Evolutionary conservation across 1,140 invertebrate genomes (phyloP), one percentile per base, ranked within the genome.

Genomic region (Drosophila kohkoa): DNA sequence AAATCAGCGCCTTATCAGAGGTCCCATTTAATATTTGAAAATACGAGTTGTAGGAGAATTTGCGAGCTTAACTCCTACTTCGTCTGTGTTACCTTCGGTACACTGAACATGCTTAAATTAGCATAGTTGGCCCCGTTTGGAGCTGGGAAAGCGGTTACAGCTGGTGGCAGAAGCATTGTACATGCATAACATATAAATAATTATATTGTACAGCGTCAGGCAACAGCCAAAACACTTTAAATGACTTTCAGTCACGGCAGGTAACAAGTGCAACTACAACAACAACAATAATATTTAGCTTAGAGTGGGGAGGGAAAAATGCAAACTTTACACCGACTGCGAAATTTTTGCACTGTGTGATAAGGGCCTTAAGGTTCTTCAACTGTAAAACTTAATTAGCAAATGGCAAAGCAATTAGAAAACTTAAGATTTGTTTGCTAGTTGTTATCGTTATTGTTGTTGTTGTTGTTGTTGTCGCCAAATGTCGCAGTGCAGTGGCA

Each of bases 221-320:
- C 69, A 66, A 25, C n/a, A 76, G 62, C 46, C 59, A 15, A 52
- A 72, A 72, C 68, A 72, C 7, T 76, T 76, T 76, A 72, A 76
- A 76, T 60, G 62, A 66, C 74, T 72, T 66, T 65, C 68, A 75
- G 73, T 71, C 73, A 75, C 73, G 73, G 45, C 73, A 71, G 67
- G 51, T 60, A 74, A 52, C 71, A 73, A 68, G 63, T 70, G 67
- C 58, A 75, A 16, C n/a, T 63, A 35, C 66, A 64, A 35, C 43
- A 67, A 38, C 30, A 68, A 43, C 38, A 60, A 62, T 10, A 49
- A 38, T 5, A 3, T 15, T 8, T 3, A 13, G 20, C 20, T n/a
- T n/a, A n/a, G n/a, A 20, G 16, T 6, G 11, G 5, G 30, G 13
- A 16, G 15, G n/a, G 54, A 59, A 64, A 75, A 64, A 64, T 75